phyloP scores from a whole-genome alignment of 2,888 invertebrate species.

The Lepidocyrtinus sp. region DNA sequence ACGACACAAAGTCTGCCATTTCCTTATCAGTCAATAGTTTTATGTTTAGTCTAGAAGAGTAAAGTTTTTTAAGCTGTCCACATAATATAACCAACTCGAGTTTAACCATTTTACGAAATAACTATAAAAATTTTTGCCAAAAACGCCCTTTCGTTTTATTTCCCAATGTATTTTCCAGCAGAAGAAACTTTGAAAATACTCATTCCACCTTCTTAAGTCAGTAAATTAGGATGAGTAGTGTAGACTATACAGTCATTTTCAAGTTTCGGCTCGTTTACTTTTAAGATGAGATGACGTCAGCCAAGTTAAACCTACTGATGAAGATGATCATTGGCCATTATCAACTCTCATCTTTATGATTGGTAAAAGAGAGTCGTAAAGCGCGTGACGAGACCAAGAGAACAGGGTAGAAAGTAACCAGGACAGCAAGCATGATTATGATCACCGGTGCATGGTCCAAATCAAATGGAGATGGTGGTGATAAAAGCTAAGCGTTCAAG shows the following conservation, averaged over 20 bases:
- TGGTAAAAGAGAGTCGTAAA: constrained; percentile 12
- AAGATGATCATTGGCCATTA: constrained; percentile 51
- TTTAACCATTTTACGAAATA: background rate
- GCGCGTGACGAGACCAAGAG: background rate
- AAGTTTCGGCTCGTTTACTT: constrained; percentile 21
- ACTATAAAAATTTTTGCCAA: background rate
- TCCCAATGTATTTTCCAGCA: background rate
- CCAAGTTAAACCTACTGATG: constrained; percentile 26
- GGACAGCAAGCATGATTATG: background rate
- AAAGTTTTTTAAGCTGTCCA: background rate
- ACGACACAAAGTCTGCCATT: background rate
- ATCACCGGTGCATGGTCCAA: background rate
- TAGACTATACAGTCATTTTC: background rate
- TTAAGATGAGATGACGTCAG: constrained; percentile 47
- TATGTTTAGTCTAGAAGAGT: background rate
- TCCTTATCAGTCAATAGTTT: constrained; percentile 18
- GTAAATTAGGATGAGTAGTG: constrained; percentile 5
- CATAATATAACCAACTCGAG: background rate
- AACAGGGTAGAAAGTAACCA: background rate
- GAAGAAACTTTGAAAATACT: background rate
- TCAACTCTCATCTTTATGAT: constrained; percentile 48
- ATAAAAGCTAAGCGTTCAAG: background rate
- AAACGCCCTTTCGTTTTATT: background rate
- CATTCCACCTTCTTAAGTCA: constrained; percentile 11
- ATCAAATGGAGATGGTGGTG: background rate